phyloP scores from a whole-genome alignment of 2,888 invertebrate genomes.

The Agonopterix heracliana region DNA sequence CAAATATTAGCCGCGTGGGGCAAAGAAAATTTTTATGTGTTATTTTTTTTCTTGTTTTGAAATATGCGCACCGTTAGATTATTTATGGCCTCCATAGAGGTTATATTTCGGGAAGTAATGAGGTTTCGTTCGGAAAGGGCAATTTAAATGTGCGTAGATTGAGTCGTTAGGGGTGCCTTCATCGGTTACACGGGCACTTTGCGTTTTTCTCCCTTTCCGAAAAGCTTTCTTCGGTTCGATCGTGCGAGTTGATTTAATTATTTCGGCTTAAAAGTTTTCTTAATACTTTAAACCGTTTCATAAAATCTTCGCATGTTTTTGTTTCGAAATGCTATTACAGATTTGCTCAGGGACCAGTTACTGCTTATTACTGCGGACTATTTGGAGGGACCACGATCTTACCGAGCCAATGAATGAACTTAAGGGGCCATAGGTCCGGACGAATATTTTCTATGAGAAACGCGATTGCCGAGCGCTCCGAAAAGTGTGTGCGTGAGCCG shows the following conservation, averaged over 20 bases:
- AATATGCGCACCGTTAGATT: conserved; percentile 73
- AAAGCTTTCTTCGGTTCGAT: conserved; percentile 18
- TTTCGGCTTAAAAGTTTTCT: not conserved
- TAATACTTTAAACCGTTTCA: no score
- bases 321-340: no score
- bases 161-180: conserved; percentile 60
- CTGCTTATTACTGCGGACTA: no score
- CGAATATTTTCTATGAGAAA: no score
- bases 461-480: no score
- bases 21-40: conserved; percentile 68
- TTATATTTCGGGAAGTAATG: conserved; percentile 75
- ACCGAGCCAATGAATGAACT: no score
- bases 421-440: no score
- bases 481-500: no score
- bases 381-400: no score
- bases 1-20: conserved; percentile 66
- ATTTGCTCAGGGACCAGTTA: no score
- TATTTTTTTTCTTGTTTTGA: conserved; percentile 72
- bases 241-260: conserved; percentile 9
- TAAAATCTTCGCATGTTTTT: no score
- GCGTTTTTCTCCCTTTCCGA: conserved; percentile 29
- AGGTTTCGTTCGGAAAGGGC: conserved; percentile 74
- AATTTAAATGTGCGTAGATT: conserved; percentile 74
- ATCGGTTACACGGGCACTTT: conserved; percentile 39
- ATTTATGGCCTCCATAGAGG: conserved; percentile 74